Conservation (phyloP, 1,140 invertebrate species). For the Drusus annulatus region DNA sequence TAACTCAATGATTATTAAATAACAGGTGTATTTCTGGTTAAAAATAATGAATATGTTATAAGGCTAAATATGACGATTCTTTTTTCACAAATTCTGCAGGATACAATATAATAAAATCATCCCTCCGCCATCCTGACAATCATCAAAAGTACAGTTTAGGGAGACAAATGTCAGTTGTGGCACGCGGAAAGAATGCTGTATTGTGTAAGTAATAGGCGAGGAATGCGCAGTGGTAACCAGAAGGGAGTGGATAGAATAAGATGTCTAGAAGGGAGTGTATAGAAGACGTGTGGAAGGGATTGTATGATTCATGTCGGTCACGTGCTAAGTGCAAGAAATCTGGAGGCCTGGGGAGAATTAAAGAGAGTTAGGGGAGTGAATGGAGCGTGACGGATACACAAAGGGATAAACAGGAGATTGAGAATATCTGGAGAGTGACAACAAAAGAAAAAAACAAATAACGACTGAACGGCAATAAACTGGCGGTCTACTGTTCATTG, state of each 20-base stretch:
- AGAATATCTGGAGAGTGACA: background rate
- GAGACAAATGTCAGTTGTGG: background rate
- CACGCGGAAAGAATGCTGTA: background rate
- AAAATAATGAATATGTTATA: no score
- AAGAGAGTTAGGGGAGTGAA: slow-evolving; percentile 6
- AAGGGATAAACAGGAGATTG: slow-evolving; percentile 9
- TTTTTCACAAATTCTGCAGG: no score
- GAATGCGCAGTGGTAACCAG: background rate
- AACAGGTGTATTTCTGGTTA: no score
- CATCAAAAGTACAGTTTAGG: background rate
- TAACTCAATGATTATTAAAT: no score
- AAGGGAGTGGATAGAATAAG: no score
- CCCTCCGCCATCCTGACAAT: background rate
- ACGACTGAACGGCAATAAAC: no score
- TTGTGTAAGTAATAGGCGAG: background rate
- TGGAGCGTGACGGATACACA: slow-evolving; percentile 22
- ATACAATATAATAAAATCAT: background rate
- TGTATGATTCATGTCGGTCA: slow-evolving; percentile 38
- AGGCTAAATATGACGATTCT: no score
- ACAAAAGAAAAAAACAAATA: slow-evolving; percentile 8
- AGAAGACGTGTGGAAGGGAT: slow-evolving; percentile 9
- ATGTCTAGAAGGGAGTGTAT: background rate
- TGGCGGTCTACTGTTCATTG: no score
- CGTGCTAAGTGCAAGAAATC: slow-evolving; percentile 22
- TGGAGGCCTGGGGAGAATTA: slow-evolving; percentile 8